Conservation (phyloP, 2,113 vertebrate species). For the Nothoprocta perdicaria region DNA sequence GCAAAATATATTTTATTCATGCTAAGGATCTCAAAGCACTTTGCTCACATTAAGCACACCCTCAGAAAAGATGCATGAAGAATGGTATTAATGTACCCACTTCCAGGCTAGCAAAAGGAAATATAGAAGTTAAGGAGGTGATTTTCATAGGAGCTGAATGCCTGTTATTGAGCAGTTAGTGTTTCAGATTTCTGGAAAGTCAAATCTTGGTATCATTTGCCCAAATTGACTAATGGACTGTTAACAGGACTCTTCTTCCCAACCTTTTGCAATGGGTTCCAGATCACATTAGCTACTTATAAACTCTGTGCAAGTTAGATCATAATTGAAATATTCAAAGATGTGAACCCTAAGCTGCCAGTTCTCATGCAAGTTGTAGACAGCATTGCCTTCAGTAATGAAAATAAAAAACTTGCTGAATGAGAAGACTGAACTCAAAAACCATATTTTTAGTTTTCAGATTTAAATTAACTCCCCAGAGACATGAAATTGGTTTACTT, state of each 20-base stretch:
- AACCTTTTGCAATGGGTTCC: neutral
- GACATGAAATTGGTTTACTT: neutral
- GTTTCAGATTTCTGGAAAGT: neutral
- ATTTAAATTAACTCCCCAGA: neutral
- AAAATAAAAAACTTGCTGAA: neutral
- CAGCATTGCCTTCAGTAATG: neutral
- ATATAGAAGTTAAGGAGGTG: neutral
- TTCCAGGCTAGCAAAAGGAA: slow-evolving; percentile 18
- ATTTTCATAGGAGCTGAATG: neutral
- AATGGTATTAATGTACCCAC: neutral
- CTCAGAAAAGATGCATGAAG: slow-evolving; percentile 7
- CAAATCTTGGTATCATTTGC: neutral
- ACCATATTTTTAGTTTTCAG: neutral
- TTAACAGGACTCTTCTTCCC: neutral
- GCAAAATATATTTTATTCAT: slow-evolving; percentile 65
- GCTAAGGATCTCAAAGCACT: slow-evolving; percentile 39
- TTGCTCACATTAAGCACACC: slow-evolving; percentile 12
- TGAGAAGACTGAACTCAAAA: neutral
- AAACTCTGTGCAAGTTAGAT: neutral
- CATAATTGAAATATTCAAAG: neutral
- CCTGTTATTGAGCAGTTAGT: neutral
- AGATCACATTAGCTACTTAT: neutral
- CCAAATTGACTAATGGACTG: neutral
- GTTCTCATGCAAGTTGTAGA: neutral
- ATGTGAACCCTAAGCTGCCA: neutral